phyloP scores from a whole-genome alignment of 2,888 invertebrate species.

The Chrysolina oricalcia region DNA sequence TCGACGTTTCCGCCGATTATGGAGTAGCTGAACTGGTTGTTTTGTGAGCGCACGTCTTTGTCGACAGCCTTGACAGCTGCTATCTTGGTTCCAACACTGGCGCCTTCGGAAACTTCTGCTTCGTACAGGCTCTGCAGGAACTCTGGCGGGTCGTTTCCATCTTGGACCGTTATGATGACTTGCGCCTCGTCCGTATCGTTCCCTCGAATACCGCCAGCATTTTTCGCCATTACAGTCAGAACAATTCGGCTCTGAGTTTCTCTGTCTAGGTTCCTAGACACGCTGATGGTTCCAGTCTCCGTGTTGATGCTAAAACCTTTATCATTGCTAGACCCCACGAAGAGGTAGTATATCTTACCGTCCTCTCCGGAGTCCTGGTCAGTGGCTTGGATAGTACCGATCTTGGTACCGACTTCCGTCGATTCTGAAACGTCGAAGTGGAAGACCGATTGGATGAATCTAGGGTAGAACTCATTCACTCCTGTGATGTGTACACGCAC shows the following conservation, averaged over 20 bases:
- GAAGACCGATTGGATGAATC: constrained; percentile 91
- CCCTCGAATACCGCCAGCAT: constrained; percentile 93
- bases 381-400: constrained; percentile 90
- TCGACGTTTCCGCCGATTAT: constrained; percentile 89
- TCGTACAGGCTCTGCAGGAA: constrained; percentile 88
- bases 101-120: constrained; percentile 87
- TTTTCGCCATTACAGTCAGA: constrained; percentile 94
- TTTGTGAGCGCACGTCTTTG: constrained; percentile 91
- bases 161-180: constrained; percentile 93
- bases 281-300: constrained; percentile 87
- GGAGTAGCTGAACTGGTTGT: constrained; percentile 93
- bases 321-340: constrained; percentile 94
- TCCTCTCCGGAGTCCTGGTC: constrained; percentile 93
- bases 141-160: constrained; percentile 96
- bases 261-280: constrained; percentile 86
- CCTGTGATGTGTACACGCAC: constrained; percentile 86
- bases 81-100: constrained; percentile 82
- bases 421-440: constrained; percentile 95
- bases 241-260: constrained; percentile 93
- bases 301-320: constrained; percentile 91
- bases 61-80: constrained; percentile 89
- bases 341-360: constrained; percentile 91
- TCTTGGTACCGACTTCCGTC: constrained; percentile 87
- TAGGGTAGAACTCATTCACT: constrained; percentile 91
- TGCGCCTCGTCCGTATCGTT: constrained; percentile 97